Percentiles rank a stretch among this genome's conserved stretches.
Evolutionary conservation across 2,113 vertebrate species (phyloP).

Genomic region (Sprattus sprattus): DNA sequence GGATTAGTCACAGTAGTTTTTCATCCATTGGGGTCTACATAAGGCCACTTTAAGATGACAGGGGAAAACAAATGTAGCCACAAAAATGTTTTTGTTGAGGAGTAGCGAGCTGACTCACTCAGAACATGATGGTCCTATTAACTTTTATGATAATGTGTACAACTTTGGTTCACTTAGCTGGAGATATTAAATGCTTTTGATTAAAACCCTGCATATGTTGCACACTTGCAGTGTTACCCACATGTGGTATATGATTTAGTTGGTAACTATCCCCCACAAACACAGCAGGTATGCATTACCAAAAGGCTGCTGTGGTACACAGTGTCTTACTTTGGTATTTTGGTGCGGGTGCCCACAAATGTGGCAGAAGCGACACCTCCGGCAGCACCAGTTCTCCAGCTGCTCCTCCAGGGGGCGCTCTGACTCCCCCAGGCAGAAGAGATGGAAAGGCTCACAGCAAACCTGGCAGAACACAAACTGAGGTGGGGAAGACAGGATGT

Average conservation of each 20-base stretch:
- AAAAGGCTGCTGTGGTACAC: conserved; percentile 10
- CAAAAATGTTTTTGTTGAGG: not conserved
- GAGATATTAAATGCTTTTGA: not conserved
- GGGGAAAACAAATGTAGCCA: not conserved
- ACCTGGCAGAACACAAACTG: conserved; percentile 99
- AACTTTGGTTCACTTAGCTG: not conserved
- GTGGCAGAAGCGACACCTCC: conserved; percentile 94
- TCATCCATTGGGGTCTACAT: not conserved
- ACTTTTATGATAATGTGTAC: not conserved
- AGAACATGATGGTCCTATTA: conserved; percentile 14
- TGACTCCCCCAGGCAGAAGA: conserved; percentile 94
- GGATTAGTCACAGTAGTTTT: not conserved
- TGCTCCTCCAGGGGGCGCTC: conserved; percentile 96
- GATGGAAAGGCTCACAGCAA: conserved; percentile 98
- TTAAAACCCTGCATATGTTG: not conserved
- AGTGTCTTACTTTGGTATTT: conserved; percentile 86
- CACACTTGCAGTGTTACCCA: not conserved
- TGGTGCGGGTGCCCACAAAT: conserved; percentile 94
- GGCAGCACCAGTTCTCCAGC: conserved; percentile 98
- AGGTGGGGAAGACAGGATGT: conserved; percentile 16
- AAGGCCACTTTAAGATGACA: not conserved
- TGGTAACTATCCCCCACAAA: not conserved
- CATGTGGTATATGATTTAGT: not conserved
- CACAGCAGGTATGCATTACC: not conserved
- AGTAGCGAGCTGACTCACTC: conserved; percentile 15